Conservation (phyloP, 2,797 vertebrate genomes). For the Lacerta bilineata region DNA sequence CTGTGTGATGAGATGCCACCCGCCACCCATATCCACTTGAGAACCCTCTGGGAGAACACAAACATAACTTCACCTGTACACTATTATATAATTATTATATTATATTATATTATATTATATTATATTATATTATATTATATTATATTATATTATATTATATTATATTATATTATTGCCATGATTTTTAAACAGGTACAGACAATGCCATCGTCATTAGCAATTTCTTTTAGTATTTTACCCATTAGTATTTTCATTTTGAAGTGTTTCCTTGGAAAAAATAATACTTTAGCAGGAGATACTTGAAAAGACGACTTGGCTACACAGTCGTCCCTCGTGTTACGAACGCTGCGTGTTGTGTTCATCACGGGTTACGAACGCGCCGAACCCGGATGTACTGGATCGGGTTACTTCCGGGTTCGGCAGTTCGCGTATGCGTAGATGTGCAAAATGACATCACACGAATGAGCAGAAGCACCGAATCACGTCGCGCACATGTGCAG, state of each 20-base stretch:
- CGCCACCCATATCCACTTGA: slow-evolving; percentile 5
- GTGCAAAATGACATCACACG: too few relatives aligned
- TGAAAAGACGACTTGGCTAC: not conserved
- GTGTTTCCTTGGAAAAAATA: not conserved
- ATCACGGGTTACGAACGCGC: too few relatives aligned
- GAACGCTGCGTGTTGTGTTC: too few relatives aligned
- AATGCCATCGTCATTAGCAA: not conserved
- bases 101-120: not conserved
- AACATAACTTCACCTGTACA: not conserved
- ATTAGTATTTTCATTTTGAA: not conserved
- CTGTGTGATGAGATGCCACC: not conserved
- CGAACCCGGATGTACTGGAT: too few relatives aligned
- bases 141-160: not conserved
- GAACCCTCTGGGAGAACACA: not conserved
- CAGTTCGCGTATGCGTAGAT: too few relatives aligned
- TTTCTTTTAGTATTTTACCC: slow-evolving; percentile 7
- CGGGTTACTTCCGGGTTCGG: too few relatives aligned
- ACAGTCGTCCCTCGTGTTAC: too few relatives aligned
- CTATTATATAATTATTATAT: too few relatives aligned
- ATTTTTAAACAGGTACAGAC: not conserved
- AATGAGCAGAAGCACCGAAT: too few relatives aligned
- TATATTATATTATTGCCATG: not conserved
- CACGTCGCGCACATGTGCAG: too few relatives aligned
- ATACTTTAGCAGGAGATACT: not conserved
- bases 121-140: too few relatives aligned